Evolutionary conservation across 2,888 invertebrate species (phyloP).

Genomic region (Melitaea athalia): DNA sequence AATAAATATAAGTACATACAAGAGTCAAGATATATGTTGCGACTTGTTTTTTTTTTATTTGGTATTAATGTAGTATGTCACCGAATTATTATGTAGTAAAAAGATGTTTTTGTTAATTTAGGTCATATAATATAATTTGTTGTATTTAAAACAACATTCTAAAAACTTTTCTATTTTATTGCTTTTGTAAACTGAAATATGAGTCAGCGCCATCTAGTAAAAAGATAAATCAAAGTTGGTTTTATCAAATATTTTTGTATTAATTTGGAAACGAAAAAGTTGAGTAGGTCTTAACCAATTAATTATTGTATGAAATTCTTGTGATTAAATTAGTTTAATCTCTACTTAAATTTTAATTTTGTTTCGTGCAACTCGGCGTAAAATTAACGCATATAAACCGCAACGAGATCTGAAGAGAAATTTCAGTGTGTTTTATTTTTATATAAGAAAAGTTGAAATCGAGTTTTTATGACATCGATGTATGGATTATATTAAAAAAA

Average conservation of each 20-base stretch:
- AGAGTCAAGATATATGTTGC: no score
- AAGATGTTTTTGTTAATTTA: background rate
- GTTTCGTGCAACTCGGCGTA: no score
- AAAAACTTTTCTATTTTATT: background rate
- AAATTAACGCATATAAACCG: no score
- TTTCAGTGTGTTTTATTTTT: background rate
- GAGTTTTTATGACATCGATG: slow-evolving; percentile 7
- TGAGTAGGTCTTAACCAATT: no score
- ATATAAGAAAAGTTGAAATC: background rate
- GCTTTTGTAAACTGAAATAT: background rate
- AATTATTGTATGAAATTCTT: no score
- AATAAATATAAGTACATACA: no score
- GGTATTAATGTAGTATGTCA: no score
- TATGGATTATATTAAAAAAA: background rate
- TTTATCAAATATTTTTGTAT: background rate
- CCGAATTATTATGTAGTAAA: no score
- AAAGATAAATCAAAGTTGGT: background rate
- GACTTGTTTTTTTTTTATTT: no score
- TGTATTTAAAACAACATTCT: background rate
- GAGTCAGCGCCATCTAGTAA: slow-evolving; percentile 13
- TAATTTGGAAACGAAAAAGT: background rate
- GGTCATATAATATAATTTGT: background rate
- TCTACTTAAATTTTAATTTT: no score
- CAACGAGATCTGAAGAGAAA: background rate
- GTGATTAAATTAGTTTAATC: no score